Percentiles rank a stretch among this genome's conserved stretches.
Evolutionary conservation across 1,140 invertebrate species (phyloP).

Genomic region (Gryllus bimaculatus): DNA sequence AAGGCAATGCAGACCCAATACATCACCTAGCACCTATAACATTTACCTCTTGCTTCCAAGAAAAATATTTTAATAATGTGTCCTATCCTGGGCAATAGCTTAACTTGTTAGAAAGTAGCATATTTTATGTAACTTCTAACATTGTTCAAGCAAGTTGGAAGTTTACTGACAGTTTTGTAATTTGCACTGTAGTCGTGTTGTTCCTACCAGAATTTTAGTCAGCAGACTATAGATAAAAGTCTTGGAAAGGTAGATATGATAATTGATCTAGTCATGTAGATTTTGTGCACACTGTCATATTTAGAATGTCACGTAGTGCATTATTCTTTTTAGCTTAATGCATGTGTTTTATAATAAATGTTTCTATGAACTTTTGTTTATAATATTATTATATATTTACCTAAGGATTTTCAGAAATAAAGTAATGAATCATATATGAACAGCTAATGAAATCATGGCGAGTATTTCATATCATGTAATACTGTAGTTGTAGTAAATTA

Average conservation of each 20-base stretch:
- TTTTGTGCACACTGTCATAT: not conserved
- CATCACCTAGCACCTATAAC: not conserved
- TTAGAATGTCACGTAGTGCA: not conserved
- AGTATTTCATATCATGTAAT: not conserved
- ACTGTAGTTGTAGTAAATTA: not conserved
- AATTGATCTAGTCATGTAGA: not conserved
- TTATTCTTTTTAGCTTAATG: not conserved
- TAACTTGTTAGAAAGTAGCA: not conserved
- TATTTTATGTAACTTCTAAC: not conserved
- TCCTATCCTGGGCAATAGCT: not conserved
- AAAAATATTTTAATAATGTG: not conserved
- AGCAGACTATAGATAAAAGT: not conserved
- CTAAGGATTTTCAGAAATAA: not conserved
- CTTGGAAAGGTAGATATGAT: not conserved
- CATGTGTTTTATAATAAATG: not conserved
- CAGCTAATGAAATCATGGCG: no score
- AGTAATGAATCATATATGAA: not conserved
- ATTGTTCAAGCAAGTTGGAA: not conserved
- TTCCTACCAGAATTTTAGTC: not conserved
- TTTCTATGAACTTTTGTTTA: not conserved
- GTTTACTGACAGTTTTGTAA: not conserved
- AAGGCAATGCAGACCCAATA: not conserved
- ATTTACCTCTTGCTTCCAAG: not conserved
- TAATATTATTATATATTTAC: not conserved
- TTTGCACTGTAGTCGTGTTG: not conserved